Base-by-base conservation (phyloP, 2,888 invertebrate genomes). In the Belgica antarctica region DNA sequence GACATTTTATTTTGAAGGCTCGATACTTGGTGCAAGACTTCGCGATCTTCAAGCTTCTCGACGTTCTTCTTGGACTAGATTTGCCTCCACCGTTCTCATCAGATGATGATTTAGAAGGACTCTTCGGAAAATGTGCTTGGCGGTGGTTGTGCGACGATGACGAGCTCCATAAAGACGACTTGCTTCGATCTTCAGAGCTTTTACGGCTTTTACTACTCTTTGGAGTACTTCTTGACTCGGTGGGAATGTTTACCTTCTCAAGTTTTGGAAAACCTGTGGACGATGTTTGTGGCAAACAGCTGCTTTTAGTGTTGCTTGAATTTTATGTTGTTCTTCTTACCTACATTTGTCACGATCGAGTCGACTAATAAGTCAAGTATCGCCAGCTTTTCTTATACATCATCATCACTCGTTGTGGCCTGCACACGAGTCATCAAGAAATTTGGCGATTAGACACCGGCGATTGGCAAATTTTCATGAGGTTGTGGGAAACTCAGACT, bases 301-400 rank as follows among this genome's bases (percentile, higher is more conserved):
- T 86, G 83, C 69, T n/a, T n/a, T n/a, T n/a, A n/a, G n/a, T n/a
- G n/a, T n/a, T n/a, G n/a, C n/a, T 89, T 87, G 83, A 99, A 99
- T 66, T 88, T 87, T 76, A 8, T 12, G n/a, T n/a, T n/a, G n/a
- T n/a, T n/a, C n/a, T n/a, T 41, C n/a, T 89, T 86, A 74, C 90
- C 91, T 74, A 97, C 90, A 84, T 98, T 98, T 89, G 99, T 99
- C 82, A 97, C 89, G 77, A 99, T 98, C 74, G 98, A 99, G 85
- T 99, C 99, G 80, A 98, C 93, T 83, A n/a, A n/a, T n/a, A 99
- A 89, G 86, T 99, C 99, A 78, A 99, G 87, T 75, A 93, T 89
- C 36, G 97, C 96, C 81, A 99, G 88, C 86, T 97, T 98, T 82
- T 90, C 87, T 77, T 91, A n/a, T n/a, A n/a, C n/a, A n/a, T n/a